Base-by-base conservation (phyloP, 2,888 invertebrate species). In the Syrphus vitripennis region DNA sequence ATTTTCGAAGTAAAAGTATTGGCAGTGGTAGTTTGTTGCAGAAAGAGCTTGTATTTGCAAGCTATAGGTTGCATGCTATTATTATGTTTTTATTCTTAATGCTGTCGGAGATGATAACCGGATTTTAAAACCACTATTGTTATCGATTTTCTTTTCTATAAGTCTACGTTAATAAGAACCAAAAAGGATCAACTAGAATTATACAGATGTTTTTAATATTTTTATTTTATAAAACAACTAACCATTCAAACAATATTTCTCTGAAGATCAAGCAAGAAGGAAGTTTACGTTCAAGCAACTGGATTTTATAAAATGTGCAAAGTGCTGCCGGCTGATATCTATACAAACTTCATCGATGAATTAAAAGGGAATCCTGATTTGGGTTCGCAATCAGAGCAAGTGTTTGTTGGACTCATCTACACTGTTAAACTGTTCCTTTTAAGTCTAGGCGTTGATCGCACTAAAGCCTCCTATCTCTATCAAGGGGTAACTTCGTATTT, bases 231-330 rank as follows among this genome's bases (percentile, higher is more conserved):
- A 19, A 42, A 42, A 42, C 16, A 42, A 42, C 19, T 42, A 37
- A 48, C 0, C 4, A 21, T 48, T 48, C 5, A 21, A 50, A 48
- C 24, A 24, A 24, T 63, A 16, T 37, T 81, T 76, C 4, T 12
- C 29, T 45, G 14, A 77, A 91, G 92, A 50, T 92, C 91, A 1
- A 88, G 87, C n/a, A 91, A 91, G 26, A 91, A 91, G 19, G 92
- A 92, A 59, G 91, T 91, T 6, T 91, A 91, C 59, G 88, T 91
- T 12, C 92, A 92, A 81, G 92, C 92, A 29, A 91, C 90, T 5
- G 92, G 92, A 0, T 92, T 92, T 87, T 92, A 92, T 70, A 90
- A 91, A 84, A 92, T 92, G 92, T 92, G 92, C 26, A 90, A 92
- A 57, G 83, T 91, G 21, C 89, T 90, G 29, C 72, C 90, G 31